Conservation (phyloP, 2,797 vertebrate genomes). For the Sebastes trivittatus region DNA sequence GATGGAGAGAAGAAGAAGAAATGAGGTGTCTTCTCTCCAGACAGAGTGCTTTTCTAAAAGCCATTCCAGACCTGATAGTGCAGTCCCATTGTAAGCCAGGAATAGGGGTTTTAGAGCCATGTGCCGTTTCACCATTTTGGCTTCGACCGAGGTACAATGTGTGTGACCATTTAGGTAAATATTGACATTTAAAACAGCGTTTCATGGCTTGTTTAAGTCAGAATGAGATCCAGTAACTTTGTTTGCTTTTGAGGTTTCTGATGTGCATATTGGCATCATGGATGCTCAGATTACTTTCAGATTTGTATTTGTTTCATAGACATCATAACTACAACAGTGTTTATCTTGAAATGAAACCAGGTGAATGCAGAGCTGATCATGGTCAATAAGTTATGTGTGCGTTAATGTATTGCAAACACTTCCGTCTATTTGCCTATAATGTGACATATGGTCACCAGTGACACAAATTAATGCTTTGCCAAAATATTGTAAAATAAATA, state of each 20-base stretch:
- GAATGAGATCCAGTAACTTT: not conserved
- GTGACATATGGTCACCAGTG: not conserved
- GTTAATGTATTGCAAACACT: not conserved
- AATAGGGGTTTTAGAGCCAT: conserved; percentile 1
- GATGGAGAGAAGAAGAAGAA: conserved; percentile 19
- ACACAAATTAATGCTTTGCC: not conserved
- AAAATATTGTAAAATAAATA: not conserved
- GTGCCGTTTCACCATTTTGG: not conserved
- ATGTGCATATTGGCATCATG: not conserved
- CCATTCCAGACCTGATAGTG: conserved; percentile 24
- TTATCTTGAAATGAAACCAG: not conserved
- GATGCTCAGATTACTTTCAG: not conserved
- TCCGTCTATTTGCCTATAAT: not conserved
- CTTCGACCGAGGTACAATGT: not conserved
- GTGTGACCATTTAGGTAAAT: not conserved
- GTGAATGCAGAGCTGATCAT: not conserved
- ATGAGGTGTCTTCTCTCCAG: conserved; percentile 7
- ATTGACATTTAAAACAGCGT: not conserved
- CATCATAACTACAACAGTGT: not conserved
- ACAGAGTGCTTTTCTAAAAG: conserved; percentile 53
- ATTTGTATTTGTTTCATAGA: not conserved
- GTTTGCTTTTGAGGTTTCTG: not conserved
- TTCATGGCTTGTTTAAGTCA: not conserved
- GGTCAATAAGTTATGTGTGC: not conserved
- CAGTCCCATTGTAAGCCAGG: conserved; percentile 21